A percentile compares a stretch with the other conserved stretches of the same genome.
Evolutionary conservation across 2,797 vertebrate genomes (phyloP).

Genomic region (Pseudochromis fuscus): DNA sequence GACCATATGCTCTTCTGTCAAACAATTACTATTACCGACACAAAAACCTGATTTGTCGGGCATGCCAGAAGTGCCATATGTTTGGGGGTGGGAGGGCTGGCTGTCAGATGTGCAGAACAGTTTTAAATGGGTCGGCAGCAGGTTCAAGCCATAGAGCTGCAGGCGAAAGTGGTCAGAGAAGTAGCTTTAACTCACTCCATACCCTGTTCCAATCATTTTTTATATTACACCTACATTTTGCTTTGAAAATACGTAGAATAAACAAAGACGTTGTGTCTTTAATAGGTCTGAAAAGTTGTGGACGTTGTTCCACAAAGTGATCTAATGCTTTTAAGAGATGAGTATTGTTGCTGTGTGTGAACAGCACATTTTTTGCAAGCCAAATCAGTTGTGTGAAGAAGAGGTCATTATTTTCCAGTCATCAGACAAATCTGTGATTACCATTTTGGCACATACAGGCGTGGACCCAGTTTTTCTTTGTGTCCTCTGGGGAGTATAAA

Average conservation of each 20-base stretch:
- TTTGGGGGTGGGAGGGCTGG: conserved; percentile 26
- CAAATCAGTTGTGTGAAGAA: conserved; percentile 10
- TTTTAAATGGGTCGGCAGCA: conserved; percentile 61
- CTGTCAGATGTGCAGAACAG: conserved; percentile 59
- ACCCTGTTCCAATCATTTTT: neutral
- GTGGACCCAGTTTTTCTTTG: neutral
- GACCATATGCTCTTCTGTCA: conserved; percentile 55
- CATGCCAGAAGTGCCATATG: conserved; percentile 64
- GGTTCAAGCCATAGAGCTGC: conserved; percentile 34
- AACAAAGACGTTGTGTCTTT: neutral
- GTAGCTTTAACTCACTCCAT: conserved; percentile 6
- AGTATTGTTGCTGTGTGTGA: neutral
- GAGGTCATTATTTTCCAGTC: conserved; percentile 29
- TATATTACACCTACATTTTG: neutral
- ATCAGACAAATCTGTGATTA: conserved; percentile 7
- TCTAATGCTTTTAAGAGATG: neutral
- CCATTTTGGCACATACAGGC: neutral
- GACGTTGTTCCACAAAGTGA: neutral
- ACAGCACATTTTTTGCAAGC: conserved; percentile 7
- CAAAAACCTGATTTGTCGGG: conserved; percentile 54
- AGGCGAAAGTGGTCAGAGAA: conserved; percentile 17
- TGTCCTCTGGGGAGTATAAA: neutral
- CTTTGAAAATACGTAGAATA: neutral
- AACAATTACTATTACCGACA: conserved; percentile 56
- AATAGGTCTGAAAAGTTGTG: neutral